Evolutionary conservation across 2,113 vertebrate genomes (phyloP), one percentile per base, ranked within the genome.

Genomic region (Periophthalmus modestus): DNA sequence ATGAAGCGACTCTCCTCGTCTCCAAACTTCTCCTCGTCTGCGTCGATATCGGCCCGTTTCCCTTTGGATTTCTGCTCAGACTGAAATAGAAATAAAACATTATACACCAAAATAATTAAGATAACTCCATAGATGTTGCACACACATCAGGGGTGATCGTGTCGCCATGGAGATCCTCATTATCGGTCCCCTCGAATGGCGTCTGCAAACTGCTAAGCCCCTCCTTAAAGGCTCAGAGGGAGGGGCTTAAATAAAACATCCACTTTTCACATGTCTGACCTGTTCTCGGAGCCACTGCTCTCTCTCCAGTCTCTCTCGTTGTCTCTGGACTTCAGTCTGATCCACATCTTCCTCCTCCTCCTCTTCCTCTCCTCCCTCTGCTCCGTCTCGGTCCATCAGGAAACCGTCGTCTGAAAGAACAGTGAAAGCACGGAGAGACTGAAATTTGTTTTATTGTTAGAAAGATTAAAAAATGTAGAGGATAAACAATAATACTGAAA

Each of bases 201-300:
- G 3, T 3, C 28, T 3, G 2, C 28, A 28, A 28, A 28, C 3
- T 2, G 28, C 28, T 2, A 28, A 28, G 28, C 28, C 28, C 28
- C 28, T 28, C 28, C 28, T 3, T 28, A 2, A 3, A 2, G 28
- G 28, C 28, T 28, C 28, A 28, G 28, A 28, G 28, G 28, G 28
- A 28, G 28, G 28, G 28, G 3, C 28, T 28, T 28, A 28, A 2
- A 28, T 28, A 28, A 28, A 28, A 28, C 3, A 28, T 28, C 28
- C 1, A 28, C 3, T 28, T 19, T 52, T 19, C 2, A 12, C 21
- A 23, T 14, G 2, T 12, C 10, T 15, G 66, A 76, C 98, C 95
- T 99, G 96, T 75, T 99, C 95, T 66, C 94, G 92, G 33, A 99
- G 91, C 98, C 98, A 99, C 90, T 96, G 96, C 18, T 99, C 96